Conservation (phyloP, 2,113 vertebrate species). For the Nasalis larvatus region DNA sequence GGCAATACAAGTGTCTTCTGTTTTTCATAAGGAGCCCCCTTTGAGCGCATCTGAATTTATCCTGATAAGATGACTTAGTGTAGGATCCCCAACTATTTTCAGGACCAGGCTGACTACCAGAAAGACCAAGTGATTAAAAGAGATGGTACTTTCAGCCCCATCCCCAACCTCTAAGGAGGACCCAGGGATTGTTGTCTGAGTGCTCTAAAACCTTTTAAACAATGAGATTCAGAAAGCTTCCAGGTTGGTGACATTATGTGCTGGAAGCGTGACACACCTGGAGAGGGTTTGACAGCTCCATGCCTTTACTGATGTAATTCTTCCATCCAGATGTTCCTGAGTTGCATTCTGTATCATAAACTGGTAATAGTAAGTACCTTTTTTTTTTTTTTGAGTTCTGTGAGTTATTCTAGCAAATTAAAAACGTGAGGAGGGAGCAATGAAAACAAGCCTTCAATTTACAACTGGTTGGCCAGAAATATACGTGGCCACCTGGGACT, state of each 20-base stretch:
- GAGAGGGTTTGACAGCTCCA: background rate
- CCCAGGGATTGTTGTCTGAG: background rate
- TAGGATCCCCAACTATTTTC: background rate
- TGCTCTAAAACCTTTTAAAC: background rate
- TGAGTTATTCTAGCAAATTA: background rate
- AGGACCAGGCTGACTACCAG: background rate
- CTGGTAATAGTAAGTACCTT: background rate
- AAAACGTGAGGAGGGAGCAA: background rate
- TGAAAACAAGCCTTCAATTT: background rate
- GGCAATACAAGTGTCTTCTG: background rate
- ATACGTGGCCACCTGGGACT: background rate
- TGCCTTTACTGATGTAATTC: fast-evolving
- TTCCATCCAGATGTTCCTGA: background rate
- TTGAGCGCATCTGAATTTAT: background rate
- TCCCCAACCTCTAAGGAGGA: fast-evolving
- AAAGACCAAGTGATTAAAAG: background rate
- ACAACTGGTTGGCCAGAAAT: background rate
- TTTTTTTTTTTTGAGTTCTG: background rate
- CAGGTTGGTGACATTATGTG: background rate
- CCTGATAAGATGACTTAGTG: background rate
- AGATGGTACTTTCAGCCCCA: background rate
- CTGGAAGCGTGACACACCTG: background rate
- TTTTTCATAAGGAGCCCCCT: background rate
- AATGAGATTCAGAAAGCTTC: background rate
- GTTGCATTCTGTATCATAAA: background rate